phyloP scores from a whole-genome alignment of 2,797 vertebrate genomes.

The Dermochelys coriacea region DNA sequence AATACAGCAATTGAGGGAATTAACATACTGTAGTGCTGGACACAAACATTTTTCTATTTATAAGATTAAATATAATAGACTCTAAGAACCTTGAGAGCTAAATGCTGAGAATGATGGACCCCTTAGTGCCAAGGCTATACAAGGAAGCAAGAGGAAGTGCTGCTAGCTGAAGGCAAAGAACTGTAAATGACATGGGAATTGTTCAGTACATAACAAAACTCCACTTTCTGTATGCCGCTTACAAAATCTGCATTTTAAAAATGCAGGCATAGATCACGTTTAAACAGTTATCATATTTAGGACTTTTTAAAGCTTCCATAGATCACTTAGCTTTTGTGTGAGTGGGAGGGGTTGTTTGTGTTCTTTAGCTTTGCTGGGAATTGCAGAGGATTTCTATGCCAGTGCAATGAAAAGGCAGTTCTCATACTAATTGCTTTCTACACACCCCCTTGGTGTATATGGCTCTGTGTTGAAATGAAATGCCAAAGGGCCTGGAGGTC shows the following conservation, averaged over 20 bases:
- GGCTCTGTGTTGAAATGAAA: not conserved
- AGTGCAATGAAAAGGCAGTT: not conserved
- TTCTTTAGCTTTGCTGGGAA: not conserved
- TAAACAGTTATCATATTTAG: not conserved
- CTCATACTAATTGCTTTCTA: not conserved
- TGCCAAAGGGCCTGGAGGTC: not conserved
- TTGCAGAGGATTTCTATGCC: not conserved
- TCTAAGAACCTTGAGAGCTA: not conserved
- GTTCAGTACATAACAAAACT: not conserved
- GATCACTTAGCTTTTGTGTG: not conserved
- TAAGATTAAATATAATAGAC: constrained; percentile 52
- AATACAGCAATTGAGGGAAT: constrained; percentile 60
- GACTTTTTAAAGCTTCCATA: not conserved
- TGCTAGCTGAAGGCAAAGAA: not conserved
- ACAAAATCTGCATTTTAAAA: not conserved
- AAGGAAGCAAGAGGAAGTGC: not conserved
- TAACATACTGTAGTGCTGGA: constrained; percentile 58
- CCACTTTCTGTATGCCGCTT: not conserved
- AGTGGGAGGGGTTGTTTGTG: rapidly evolving
- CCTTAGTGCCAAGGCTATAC: constrained; percentile 18
- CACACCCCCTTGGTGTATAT: not conserved
- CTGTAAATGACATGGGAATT: not conserved
- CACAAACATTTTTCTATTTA: constrained; percentile 67
- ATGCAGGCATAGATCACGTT: not conserved
- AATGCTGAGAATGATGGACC: constrained; percentile 44